Evolutionary conservation across 2,797 vertebrate species (phyloP), one percentile per base, ranked within the genome.

Genomic region (Cirrhinus mrigala): DNA sequence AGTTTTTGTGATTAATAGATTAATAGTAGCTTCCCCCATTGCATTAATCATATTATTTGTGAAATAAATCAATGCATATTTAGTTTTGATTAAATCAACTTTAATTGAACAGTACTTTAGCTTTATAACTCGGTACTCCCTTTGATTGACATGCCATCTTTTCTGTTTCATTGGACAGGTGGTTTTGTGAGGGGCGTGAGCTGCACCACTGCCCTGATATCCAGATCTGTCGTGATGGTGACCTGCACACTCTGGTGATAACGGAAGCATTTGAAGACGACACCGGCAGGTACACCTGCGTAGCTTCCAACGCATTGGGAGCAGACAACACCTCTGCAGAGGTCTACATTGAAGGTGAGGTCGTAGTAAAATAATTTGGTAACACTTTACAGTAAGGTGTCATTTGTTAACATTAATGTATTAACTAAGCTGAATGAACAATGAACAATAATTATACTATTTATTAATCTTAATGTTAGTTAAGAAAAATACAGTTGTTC

Each of bases 131-230:
- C 79, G 50, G 62, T 66, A 40, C 5, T 33, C 14, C 20, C 54
- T 76, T 56, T 71, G 71, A 66, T 10, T 90, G 76, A 88, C 68
- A 82, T 56, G 58, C 70, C 2, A 85, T 84, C 88, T 56, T 90
- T 81, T 82, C 90, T 92, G 44, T 84, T 87, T 90, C 90, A 88
- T 85, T 89, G 89, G 78, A 90, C 95, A 99, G 98, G 94, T 99
- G 98, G 98, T 99, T 99, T 95, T 99, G 98, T 92, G 98, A 99
- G 94, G 98, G 97, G 37, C 96, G 96, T 24, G 97, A 98, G 90
- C 96, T 99, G 22, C 96, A 96, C 84, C 95, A 94, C 94, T 96
- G 96, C 18, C 98, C 98, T 5, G 98, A 99, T 90, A 96, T 99
- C 83, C 97, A 97, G 88, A 98, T 99, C 93, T 95, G 94, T 87